Conservation (phyloP, 2,888 invertebrate species). For the Amaurobius ferox region DNA sequence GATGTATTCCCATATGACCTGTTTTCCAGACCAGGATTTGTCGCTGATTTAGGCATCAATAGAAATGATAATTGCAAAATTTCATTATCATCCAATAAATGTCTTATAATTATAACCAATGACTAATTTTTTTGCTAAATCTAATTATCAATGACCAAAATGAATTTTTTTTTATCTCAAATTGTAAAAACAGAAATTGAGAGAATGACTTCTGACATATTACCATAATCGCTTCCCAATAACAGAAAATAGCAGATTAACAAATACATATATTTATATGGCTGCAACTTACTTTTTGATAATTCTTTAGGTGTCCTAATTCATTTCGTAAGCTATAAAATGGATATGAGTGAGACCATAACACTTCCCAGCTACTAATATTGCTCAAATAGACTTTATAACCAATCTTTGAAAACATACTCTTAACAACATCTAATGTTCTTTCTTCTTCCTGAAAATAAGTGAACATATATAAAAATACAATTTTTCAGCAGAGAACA, state of each 20-base stretch:
- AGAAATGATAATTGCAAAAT: no score
- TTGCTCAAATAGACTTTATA: not conserved
- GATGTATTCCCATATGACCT: no score
- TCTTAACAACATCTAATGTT: not conserved
- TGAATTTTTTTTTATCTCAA: not conserved
- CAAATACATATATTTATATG: not conserved
- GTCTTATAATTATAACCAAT: no score
- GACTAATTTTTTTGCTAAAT: not conserved
- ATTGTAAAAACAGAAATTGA: not conserved
- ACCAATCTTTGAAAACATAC: not conserved
- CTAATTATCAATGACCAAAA: not conserved
- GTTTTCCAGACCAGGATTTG: no score
- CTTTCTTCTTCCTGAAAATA: not conserved
- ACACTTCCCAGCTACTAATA: conserved; percentile 83
- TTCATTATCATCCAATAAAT: no score
- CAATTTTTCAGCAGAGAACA: no score
- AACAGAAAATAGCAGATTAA: not conserved
- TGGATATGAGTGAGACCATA: conserved; percentile 97
- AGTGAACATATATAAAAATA: not conserved
- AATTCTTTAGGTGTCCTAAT: conserved; percentile 82
- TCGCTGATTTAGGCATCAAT: no score
- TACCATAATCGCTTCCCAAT: no score
- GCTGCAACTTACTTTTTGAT: conserved; percentile 82
- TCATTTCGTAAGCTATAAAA: conserved; percentile 81
- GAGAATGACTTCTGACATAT: no score